phyloP scores from a whole-genome alignment of 2,113 vertebrate genomes.

The Phasianus colchicus region DNA sequence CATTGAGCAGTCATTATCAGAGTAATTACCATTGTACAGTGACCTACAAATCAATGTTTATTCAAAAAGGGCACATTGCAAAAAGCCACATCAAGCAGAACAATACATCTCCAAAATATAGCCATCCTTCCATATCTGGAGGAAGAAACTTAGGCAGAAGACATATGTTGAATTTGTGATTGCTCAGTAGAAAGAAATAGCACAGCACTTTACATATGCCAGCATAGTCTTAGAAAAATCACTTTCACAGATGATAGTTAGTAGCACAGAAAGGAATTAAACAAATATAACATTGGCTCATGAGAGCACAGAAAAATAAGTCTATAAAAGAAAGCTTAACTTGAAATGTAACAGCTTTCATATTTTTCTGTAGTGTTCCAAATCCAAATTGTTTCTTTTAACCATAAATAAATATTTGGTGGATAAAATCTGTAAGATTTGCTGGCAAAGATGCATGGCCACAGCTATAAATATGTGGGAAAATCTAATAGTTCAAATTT shows the following conservation, averaged over 20 bases:
- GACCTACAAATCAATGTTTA: slow-evolving; percentile 72
- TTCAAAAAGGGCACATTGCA: slow-evolving; percentile 71
- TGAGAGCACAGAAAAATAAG: not conserved
- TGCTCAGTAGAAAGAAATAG: not conserved
- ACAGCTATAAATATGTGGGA: slow-evolving; percentile 67
- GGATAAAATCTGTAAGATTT: slow-evolving; percentile 26
- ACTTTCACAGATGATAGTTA: not conserved
- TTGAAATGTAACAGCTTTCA: slow-evolving; percentile 20
- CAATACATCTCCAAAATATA: slow-evolving; percentile 71
- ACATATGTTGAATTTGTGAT: not conserved
- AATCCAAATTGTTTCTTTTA: slow-evolving; percentile 19
- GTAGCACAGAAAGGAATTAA: not conserved
- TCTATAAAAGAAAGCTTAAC: slow-evolving; percentile 2
- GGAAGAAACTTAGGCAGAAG: slow-evolving; percentile 68
- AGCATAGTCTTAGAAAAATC: not conserved
- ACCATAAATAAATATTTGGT: slow-evolving; percentile 22
- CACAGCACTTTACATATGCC: not conserved
- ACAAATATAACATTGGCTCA: not conserved
- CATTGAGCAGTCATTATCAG: not conserved
- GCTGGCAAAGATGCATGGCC: not conserved
- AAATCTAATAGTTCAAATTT: slow-evolving; percentile 69
- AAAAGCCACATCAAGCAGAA: slow-evolving; percentile 80
- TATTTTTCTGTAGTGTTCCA: not conserved
- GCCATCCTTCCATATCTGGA: slow-evolving; percentile 16
- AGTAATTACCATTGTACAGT: not conserved